These are phyloP conservation scores for Andrena minutula DNA, from an alignment of 2,888 invertebrate genomes.

Conservation along the genomic window DNA sequence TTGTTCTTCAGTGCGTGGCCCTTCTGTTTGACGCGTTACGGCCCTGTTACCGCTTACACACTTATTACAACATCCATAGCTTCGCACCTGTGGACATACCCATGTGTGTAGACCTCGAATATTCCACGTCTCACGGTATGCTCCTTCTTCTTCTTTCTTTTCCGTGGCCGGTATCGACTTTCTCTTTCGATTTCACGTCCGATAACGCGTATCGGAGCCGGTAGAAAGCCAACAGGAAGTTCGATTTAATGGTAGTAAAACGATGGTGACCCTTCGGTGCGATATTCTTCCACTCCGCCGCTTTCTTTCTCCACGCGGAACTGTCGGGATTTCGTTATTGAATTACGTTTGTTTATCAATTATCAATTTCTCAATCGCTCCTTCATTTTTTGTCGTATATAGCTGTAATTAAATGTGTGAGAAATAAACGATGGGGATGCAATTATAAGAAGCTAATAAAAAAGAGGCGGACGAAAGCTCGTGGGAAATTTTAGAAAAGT, in stretches of 20 bases:
- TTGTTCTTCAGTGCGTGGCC: not conserved
- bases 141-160: conserved; percentile 42
- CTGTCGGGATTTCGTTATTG: too few relatives aligned
- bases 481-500: too few relatives aligned
- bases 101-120: conserved; percentile 46
- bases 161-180: conserved; percentile 25
- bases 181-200: conserved; percentile 54
- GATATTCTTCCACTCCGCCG: not conserved
- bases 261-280: conserved; percentile 4
- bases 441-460: too few relatives aligned
- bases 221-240: conserved; percentile 54
- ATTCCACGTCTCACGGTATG: conserved; percentile 47
- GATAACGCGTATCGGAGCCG: conserved; percentile 50
- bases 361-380: too few relatives aligned
- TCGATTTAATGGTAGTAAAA: conserved; percentile 40
- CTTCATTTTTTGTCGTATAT: too few relatives aligned
- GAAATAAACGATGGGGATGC: too few relatives aligned
- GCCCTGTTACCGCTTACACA: conserved; percentile 29
- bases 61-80: conserved; percentile 43
- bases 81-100: conserved; percentile 46
- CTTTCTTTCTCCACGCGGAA: not conserved
- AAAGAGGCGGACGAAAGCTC: too few relatives aligned
- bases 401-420: too few relatives aligned
- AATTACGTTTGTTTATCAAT: too few relatives aligned
- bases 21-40: conserved; percentile 1